Conservation (phyloP, 2,113 vertebrate species). For the Hucho hucho region DNA sequence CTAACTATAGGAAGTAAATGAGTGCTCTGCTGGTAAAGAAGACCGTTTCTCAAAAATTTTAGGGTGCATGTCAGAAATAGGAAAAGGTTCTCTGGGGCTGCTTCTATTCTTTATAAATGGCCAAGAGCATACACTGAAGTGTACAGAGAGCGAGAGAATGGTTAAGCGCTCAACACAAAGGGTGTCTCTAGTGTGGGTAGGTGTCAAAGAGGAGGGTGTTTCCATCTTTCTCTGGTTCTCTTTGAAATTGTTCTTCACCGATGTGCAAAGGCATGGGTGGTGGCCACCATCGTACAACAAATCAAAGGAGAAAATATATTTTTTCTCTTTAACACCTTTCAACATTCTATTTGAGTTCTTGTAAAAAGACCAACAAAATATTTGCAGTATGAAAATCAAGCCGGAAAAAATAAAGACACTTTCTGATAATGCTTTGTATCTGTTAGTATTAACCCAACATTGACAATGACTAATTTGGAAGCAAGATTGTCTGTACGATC, state of each 20-base stretch:
- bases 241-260: constrained; percentile 1
- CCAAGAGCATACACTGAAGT: not conserved
- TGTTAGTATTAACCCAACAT: not conserved
- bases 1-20: too few species aligned
- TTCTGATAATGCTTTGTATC: not conserved
- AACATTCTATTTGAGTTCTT: too few species aligned
- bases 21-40: too few species aligned
- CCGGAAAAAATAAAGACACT: not conserved
- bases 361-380: too few species aligned
- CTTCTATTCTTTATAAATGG: constrained; percentile 18
- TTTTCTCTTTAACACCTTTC: too few species aligned
- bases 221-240: constrained; percentile 17
- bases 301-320: too few species aligned
- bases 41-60: too few species aligned
- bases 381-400: too few species aligned
- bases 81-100: not conserved
- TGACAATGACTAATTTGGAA: not conserved
- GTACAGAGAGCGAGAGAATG: not conserved
- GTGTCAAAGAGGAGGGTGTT: constrained; percentile 26
- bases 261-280: not conserved
- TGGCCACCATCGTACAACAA: not conserved
- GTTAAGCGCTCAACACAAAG: not conserved
- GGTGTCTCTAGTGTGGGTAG: constrained; percentile 34
- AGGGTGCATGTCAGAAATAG: too few species aligned
- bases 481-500: not conserved